phyloP scores from a whole-genome alignment of 2,888 invertebrate genomes.

The Nemoura dubitans region DNA sequence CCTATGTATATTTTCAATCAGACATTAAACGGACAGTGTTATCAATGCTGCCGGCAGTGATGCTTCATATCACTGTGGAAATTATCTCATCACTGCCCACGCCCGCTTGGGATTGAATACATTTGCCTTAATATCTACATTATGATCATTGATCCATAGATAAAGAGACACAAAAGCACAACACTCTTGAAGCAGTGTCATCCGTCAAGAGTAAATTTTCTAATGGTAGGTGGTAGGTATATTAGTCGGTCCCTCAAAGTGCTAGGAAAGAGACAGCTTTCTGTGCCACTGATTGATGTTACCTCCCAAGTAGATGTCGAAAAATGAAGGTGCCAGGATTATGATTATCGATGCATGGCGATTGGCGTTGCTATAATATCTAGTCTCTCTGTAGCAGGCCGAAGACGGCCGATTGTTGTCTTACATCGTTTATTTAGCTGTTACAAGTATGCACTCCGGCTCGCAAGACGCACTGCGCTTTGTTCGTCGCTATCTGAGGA shows the following conservation, averaged over 20 bases:
- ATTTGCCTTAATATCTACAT: slow-evolving; percentile 38
- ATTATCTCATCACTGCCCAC: slow-evolving; percentile 31
- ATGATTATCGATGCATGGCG: too few species aligned
- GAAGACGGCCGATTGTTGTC: background rate
- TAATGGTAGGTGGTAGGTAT: background rate
- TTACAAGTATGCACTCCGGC: background rate
- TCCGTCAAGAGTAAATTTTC: slow-evolving; percentile 9
- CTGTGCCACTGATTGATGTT: background rate
- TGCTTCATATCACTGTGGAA: slow-evolving; percentile 21
- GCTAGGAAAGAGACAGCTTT: background rate
- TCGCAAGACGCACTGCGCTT: background rate
- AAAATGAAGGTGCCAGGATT: too few species aligned
- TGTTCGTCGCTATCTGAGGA: background rate
- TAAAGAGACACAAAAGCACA: background rate
- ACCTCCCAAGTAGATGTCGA: background rate
- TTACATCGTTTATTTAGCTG: background rate
- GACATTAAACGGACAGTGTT: slow-evolving; percentile 18
- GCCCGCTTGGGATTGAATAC: slow-evolving; percentile 32
- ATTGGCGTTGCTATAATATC: background rate
- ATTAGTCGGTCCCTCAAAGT: background rate
- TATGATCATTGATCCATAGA: slow-evolving; percentile 20
- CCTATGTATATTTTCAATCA: slow-evolving; percentile 30
- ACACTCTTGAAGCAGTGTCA: background rate
- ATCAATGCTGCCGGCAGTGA: slow-evolving; percentile 26
- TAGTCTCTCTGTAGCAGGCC: background rate